Percentiles rank a stretch among this genome's conserved stretches.
Evolutionary conservation across 2,888 invertebrate genomes (phyloP).

Genomic region (Portevinia maculata): DNA sequence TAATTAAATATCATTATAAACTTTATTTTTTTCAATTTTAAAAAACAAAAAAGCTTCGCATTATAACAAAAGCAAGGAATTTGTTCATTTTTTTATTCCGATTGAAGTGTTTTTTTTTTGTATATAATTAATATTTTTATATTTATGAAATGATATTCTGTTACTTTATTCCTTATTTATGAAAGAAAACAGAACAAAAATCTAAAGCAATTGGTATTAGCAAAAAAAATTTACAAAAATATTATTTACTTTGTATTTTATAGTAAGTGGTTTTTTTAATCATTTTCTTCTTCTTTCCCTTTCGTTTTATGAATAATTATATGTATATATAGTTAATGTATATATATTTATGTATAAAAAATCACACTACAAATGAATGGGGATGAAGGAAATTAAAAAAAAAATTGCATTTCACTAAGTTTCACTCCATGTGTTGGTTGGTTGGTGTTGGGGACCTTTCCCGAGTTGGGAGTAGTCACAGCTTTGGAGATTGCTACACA

Average conservation of each 20-base stretch:
- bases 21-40: too few relatives aligned
- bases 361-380: constrained; percentile 63
- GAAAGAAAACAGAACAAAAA: constrained; percentile 44
- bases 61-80: constrained; percentile 69
- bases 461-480: constrained; percentile 21
- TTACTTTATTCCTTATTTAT: constrained; percentile 67
- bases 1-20: neutral
- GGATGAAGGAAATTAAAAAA: constrained; percentile 22
- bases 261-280: constrained; percentile 59
- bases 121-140: constrained; percentile 64
- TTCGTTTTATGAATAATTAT: constrained; percentile 69
- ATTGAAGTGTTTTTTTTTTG: constrained; percentile 59
- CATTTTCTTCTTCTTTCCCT: constrained; percentile 31
- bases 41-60: constrained; percentile 61
- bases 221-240: constrained; percentile 75
- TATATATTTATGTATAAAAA: constrained; percentile 64
- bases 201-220: constrained; percentile 75
- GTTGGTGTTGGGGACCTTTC: constrained; percentile 32
- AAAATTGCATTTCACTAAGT: constrained; percentile 59
- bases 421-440: constrained; percentile 41
- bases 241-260: constrained; percentile 66
- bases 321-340: constrained; percentile 51
- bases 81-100: constrained; percentile 48
- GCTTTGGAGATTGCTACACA: constrained; percentile 44
- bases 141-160: constrained; percentile 67